Evolutionary conservation across 1,140 invertebrate genomes (phyloP), one percentile per base, ranked within the genome.

Genomic region (Galleria mellonella): DNA sequence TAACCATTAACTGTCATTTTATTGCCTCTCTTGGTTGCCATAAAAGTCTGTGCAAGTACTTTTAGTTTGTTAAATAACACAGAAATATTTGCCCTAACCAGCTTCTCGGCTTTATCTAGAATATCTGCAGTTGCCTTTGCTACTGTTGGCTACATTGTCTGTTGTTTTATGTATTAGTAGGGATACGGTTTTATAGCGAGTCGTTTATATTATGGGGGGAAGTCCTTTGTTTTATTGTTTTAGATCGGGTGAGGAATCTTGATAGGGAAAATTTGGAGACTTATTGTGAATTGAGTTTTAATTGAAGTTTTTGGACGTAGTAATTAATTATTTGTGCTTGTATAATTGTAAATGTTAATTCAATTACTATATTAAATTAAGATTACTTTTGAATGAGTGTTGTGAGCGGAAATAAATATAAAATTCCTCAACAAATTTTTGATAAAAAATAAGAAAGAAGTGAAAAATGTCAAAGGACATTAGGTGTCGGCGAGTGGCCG

Each of bases 41-140:
- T 68, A 67, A 73, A 23, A 67, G 56, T 52, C 43, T 58, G 43
- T 38, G 35, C 49, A 50, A 55, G 51, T 60, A 59, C 67, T 59
- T 46, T 51, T 51, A 64, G 49, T 71, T 74, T 63, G 67, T 72
- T 56, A 69, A 72, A 67, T 68, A 78, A 69, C 70, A 65, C 43
- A 57, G 50, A 55, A 65, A 66, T 60, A 61, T 68, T 70, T 62
- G 17, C 17, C 43, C 57, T 46, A 42, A 32, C 32, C 47, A 46
- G 44, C 63, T 61, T 60, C 47, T 58, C 30, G 31, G 47, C 55
- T 71, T 67, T 72, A 68, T 73, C 62, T 63, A 55, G 49, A 41
- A 75, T 68, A 65, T 63, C 49, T 62, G 44, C 55, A 63, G 63
- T 50, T 50, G 51, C 52, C 59, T 62, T 47, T 23, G 17, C 17